Percentiles rank a stretch among this genome's conserved stretches.
These are phyloP conservation scores for Piezodorus guildinii DNA, from an alignment of 1,140 invertebrate species.

Conservation along the genomic window DNA sequence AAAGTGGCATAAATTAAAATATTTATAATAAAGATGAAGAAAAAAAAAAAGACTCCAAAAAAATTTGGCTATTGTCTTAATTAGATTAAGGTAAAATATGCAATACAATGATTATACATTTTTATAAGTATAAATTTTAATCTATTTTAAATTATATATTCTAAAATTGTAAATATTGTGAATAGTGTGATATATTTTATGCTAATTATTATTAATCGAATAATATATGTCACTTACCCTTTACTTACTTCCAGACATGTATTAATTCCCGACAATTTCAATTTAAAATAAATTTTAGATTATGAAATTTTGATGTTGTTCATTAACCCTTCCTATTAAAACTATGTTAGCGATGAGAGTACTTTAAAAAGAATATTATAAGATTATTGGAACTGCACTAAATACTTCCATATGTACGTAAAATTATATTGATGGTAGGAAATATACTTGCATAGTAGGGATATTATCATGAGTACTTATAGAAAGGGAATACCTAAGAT, in stretches of 20 bases:
- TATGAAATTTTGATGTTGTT: constrained; percentile 4
- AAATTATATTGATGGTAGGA: no score
- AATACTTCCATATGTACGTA: no score
- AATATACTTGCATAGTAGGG: no score
- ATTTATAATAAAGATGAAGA: neutral
- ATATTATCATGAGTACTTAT: no score
- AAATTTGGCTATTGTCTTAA: neutral
- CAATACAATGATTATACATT: neutral
- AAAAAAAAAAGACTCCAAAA: neutral
- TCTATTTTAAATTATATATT: constrained; percentile 1
- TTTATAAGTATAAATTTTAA: constrained; percentile 9
- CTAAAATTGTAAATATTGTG: constrained; percentile 23
- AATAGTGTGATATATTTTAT: constrained; percentile 21
- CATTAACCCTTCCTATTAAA: no score
- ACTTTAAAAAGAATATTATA: no score
- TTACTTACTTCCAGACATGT: constrained; percentile 20
- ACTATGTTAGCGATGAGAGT: no score
- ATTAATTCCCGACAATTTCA: constrained; percentile 19
- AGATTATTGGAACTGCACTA: no score
- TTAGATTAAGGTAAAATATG: constrained; percentile 3
- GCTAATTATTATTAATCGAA: neutral
- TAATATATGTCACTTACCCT: constrained; percentile 8
- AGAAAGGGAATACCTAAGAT: no score
- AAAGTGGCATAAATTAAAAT: neutral
- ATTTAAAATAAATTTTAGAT: constrained; percentile 18